Conservation (phyloP, 1,140 invertebrate species). For the Leptonema lineaticorne region DNA sequence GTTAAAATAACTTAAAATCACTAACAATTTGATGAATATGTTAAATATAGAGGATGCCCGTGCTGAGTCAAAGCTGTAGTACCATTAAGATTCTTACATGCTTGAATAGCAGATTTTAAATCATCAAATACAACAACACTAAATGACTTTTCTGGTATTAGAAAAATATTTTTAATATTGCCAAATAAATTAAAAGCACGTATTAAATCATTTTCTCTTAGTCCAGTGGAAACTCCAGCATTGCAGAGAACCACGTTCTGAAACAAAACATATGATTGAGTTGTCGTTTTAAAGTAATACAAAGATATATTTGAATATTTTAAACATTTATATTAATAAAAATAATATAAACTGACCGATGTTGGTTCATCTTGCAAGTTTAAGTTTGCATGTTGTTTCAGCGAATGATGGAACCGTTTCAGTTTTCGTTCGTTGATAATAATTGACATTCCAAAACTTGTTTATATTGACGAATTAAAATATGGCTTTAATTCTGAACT, state of each 20-base stretch:
- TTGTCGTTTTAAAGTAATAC: too few relatives aligned
- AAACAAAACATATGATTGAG: too few relatives aligned
- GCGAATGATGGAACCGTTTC: too few relatives aligned
- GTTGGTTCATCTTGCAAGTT: too few relatives aligned
- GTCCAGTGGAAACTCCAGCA: conserved; percentile 72
- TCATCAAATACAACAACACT: conserved; percentile 66
- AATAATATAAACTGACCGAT: too few relatives aligned
- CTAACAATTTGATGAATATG: conserved; percentile 60
- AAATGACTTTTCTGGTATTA: conserved; percentile 74
- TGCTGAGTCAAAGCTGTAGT: conserved; percentile 55
- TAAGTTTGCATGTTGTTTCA: too few relatives aligned
- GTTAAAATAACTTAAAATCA: conserved; percentile 35
- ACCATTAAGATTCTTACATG: conserved; percentile 60
- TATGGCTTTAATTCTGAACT: too few relatives aligned
- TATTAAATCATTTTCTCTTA: conserved; percentile 63
- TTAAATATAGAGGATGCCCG: conserved; percentile 63
- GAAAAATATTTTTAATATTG: conserved; percentile 58
- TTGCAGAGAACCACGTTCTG: conserved; percentile 65
- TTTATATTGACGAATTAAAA: too few relatives aligned
- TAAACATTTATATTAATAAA: too few relatives aligned
- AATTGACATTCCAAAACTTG: too few relatives aligned
- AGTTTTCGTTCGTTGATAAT: too few relatives aligned
- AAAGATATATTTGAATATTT: too few relatives aligned
- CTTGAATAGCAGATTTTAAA: conserved; percentile 52
- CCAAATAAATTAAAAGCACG: conserved; percentile 56